phyloP scores from a whole-genome alignment of 2,113 vertebrate genomes.

The Blennius ocellaris region DNA sequence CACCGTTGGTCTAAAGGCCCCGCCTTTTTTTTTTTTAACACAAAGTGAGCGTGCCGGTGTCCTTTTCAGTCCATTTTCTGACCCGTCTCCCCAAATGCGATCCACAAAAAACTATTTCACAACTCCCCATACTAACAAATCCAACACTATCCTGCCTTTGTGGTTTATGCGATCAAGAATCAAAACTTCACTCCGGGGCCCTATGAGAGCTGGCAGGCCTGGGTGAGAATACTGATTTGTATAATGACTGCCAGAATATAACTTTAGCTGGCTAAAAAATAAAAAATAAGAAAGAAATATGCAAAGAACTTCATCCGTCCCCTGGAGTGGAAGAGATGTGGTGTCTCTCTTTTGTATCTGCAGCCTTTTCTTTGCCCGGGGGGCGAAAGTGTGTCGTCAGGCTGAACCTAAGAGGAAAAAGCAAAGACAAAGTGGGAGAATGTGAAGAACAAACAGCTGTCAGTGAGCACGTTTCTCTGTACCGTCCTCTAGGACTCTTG shows the following conservation, averaged over 20 bases:
- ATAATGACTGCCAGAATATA: slow-evolving; percentile 45
- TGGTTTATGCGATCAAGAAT: slow-evolving; percentile 35
- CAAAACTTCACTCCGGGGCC: slow-evolving; percentile 18
- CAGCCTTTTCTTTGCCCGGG: slow-evolving; percentile 38
- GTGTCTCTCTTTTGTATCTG: slow-evolving; percentile 45
- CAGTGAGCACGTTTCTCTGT: slow-evolving; percentile 3
- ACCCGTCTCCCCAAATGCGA: no score
- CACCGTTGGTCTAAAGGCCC: slow-evolving; percentile 3
- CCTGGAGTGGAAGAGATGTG: slow-evolving; percentile 38
- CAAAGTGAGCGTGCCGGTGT: neutral
- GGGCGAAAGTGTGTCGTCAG: slow-evolving; percentile 49
- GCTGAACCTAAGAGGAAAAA: slow-evolving; percentile 38
- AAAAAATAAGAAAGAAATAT: slow-evolving; percentile 45
- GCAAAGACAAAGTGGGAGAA: slow-evolving; percentile 29
- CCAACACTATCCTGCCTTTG: slow-evolving; percentile 13
- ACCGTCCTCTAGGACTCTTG: slow-evolving; percentile 22
- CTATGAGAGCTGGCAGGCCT: slow-evolving; percentile 21
- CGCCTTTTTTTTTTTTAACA: slow-evolving; percentile 20
- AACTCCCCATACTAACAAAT: neutral
- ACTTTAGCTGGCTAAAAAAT: slow-evolving; percentile 38
- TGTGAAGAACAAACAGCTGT: slow-evolving; percentile 29
- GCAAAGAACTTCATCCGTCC: slow-evolving; percentile 37
- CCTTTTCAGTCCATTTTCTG: neutral
- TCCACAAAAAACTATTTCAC: neutral
- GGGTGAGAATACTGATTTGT: slow-evolving; percentile 44